A percentile compares a stretch with the other conserved stretches of the same genome.
These are phyloP conservation scores for Sphaeridia pumilis DNA, from an alignment of 2,888 invertebrate species.

Conservation along the genomic window DNA sequence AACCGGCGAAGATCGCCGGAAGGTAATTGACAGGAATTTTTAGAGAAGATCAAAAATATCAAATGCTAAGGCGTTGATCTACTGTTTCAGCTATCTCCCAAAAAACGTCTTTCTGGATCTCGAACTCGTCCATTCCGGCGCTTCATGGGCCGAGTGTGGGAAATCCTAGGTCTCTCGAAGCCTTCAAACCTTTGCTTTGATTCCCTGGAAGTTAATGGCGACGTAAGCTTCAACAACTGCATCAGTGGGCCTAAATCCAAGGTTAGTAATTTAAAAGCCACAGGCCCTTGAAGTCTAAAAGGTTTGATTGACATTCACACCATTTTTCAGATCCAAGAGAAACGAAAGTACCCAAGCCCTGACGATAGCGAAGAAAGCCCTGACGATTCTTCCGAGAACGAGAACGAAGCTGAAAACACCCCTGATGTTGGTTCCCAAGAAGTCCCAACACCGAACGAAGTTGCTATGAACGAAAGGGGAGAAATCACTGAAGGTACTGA, in stretches of 20 bases:
- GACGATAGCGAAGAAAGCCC: slow-evolving; percentile 4
- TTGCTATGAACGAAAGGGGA: neutral
- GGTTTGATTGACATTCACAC: neutral
- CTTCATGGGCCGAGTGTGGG: neutral
- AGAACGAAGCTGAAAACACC: neutral
- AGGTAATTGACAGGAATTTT: neutral
- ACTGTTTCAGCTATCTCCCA: slow-evolving; percentile 4
- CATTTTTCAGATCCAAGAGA: slow-evolving; percentile 2
- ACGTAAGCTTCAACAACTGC: slow-evolving; percentile 7
- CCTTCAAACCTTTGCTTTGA: slow-evolving; percentile 7
- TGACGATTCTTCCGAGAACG: neutral
- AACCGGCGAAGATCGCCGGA: neutral
- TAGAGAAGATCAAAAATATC: neutral
- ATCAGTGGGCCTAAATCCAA: slow-evolving; percentile 2
- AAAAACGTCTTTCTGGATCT: slow-evolving; percentile 4
- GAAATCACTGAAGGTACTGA: neutral
- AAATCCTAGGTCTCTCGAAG: slow-evolving; percentile 1
- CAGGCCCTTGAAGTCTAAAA: neutral
- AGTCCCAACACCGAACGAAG: neutral
- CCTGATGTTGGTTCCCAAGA: neutral
- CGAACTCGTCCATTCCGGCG: neutral
- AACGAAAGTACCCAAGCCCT: neutral
- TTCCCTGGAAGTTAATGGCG: slow-evolving; percentile 5
- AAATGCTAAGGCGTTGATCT: neutral
- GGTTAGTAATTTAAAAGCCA: slow-evolving; percentile 1